phyloP scores from a whole-genome alignment of 2,113 vertebrate genomes.

The Tangachromis dhanisi region DNA sequence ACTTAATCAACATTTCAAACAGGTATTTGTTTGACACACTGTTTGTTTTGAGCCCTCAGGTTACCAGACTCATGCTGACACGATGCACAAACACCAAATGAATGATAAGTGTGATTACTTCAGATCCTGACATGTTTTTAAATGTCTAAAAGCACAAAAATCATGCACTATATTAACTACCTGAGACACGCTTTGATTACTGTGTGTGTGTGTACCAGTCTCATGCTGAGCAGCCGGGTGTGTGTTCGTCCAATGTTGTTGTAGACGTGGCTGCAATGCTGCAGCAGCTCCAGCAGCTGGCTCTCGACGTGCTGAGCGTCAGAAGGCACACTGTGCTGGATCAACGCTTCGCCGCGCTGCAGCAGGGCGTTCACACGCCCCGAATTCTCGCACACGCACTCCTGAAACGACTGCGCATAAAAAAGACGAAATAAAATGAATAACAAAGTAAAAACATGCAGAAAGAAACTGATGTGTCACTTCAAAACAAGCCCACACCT shows the following conservation, averaged over 20 bases:
- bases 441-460: background rate
- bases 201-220: constrained; percentile 63
- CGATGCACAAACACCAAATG: background rate
- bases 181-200: background rate
- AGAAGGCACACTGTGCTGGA: constrained; percentile 60
- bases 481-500: constrained; percentile 47
- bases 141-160: background rate
- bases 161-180: background rate
- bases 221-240: constrained; percentile 79
- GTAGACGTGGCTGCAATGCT: constrained; percentile 69
- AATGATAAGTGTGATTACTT: background rate
- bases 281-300: constrained; percentile 69
- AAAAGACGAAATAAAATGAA: background rate
- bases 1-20: background rate
- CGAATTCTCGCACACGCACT: constrained; percentile 68
- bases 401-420: constrained; percentile 70
- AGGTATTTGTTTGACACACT: too few relatives aligned
- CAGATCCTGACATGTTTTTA: background rate
- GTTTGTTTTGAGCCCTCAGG: background rate
- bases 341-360: constrained; percentile 69
- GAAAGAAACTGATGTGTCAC: background rate
- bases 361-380: constrained; percentile 68
- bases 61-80: background rate
- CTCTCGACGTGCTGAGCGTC: constrained; percentile 67
- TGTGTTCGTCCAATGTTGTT: constrained; percentile 67